A percentile compares a stretch with the other conserved stretches of the same genome.
Conservation (phyloP, 2,888 invertebrate species). For the Drosophila leonis region DNA sequence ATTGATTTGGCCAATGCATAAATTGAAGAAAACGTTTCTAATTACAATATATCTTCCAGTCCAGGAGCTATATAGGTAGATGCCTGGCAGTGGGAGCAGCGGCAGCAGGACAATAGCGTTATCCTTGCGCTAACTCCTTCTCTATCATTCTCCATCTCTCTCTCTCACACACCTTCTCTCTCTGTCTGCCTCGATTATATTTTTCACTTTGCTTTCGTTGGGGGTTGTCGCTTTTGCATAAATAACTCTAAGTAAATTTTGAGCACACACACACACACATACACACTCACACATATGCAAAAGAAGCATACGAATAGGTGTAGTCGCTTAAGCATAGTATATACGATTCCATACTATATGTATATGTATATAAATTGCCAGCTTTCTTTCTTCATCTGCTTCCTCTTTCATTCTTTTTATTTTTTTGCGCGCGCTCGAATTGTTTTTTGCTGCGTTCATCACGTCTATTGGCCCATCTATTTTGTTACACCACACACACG, state of each 20-base stretch:
- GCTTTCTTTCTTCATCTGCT: conserved; percentile 39
- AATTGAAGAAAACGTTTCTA: conserved; percentile 68
- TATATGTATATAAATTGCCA: conserved; percentile 59
- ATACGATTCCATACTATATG: conserved; percentile 42
- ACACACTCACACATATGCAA: conserved; percentile 21
- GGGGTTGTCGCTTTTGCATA: conserved; percentile 67
- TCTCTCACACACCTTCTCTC: conserved; percentile 20
- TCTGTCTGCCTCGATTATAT: conserved; percentile 3
- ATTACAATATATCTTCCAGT: conserved; percentile 76
- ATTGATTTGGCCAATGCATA: conserved; percentile 78
- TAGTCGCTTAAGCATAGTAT: conserved; percentile 42
- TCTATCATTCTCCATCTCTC: conserved; percentile 11
- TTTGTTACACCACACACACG: conserved; percentile 39
- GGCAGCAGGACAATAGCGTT: conserved; percentile 15
- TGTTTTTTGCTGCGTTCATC: conserved; percentile 63
- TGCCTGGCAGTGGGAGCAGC: neutral
- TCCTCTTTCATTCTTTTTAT: conserved; percentile 29
- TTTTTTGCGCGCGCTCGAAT: conserved; percentile 18
- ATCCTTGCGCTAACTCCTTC: conserved; percentile 17
- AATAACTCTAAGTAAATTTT: conserved; percentile 80
- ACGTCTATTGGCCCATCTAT: conserved; percentile 74
- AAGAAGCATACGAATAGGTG: conserved; percentile 22
- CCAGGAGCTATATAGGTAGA: conserved; percentile 17
- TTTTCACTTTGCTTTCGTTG: conserved; percentile 43
- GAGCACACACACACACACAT: conserved; percentile 37